phyloP scores from a whole-genome alignment of 2,113 vertebrate species.

The Misgurnus mizolepis region DNA sequence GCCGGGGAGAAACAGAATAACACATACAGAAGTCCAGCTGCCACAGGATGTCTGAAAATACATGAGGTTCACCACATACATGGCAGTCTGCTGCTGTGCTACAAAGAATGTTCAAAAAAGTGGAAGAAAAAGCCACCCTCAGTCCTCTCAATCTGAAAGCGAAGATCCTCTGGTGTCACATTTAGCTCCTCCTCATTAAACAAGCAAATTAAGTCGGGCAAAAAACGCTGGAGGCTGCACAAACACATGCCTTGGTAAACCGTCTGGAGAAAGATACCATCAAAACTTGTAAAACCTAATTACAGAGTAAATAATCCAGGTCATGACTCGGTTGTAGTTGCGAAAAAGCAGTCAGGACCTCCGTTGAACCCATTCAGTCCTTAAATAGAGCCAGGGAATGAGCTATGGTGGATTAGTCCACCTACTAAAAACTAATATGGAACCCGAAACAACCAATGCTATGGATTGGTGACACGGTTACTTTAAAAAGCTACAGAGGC shows the following conservation, averaged over 20 bases:
- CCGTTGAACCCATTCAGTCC: not conserved
- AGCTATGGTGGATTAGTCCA: not conserved
- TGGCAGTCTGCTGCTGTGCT: slow-evolving; percentile 16
- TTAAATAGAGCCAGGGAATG: not conserved
- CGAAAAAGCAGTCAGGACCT: too few relatives aligned
- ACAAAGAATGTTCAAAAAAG: not conserved
- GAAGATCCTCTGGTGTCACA: slow-evolving; percentile 5
- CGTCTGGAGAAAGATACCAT: not conserved
- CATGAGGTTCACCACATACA: slow-evolving; percentile 55
- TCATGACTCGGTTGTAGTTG: not conserved
- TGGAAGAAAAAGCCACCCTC: slow-evolving; percentile 19
- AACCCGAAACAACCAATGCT: not conserved
- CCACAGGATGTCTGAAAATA: slow-evolving; percentile 67
- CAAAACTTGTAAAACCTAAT: not conserved
- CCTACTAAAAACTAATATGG: too few relatives aligned
- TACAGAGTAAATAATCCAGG: slow-evolving; percentile 19
- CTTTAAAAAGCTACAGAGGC: slow-evolving; percentile 4
- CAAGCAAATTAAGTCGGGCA: not conserved
- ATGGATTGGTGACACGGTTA: slow-evolving; percentile 5
- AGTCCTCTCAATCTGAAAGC: slow-evolving; percentile 19
- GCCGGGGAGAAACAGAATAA: slow-evolving; percentile 51
- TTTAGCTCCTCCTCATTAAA: not conserved
- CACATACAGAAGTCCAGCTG: slow-evolving; percentile 50
- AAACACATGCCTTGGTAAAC: not conserved
- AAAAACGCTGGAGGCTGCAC: not conserved